Evolutionary conservation across 2,888 invertebrate species (phyloP), one percentile per base, ranked within the genome.

Genomic region (Oconnorella tubifera): DNA sequence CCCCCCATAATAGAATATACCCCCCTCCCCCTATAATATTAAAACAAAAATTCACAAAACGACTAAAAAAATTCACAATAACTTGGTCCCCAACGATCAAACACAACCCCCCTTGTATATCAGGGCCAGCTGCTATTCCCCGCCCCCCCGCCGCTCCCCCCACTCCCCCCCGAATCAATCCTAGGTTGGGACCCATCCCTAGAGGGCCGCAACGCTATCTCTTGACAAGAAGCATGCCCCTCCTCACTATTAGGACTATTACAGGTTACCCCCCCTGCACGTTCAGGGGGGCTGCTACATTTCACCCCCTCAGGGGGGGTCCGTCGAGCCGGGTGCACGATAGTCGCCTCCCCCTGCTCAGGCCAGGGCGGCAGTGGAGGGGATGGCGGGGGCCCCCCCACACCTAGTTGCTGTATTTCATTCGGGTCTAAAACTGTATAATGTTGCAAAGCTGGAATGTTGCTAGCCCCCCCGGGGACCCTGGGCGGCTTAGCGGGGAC

Each of bases 341-440:
- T 40, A 10, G 40, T 40, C 40, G 40, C 40, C n/a, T n/a, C n/a
- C 40, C 40, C 53, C 25, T 23, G 14, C 53, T 51, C 53, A 10
- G 53, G 53, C 53, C 53, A 51, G 31, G 28, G 56, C 4, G 56
- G 28, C 56, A 32, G 32, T 10, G 56, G 31, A 6, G 56, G 32
- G 56, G 56, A 56, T 6, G 28, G 10, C 25, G 6, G 56, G 25
- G 56, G 28, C 27, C 14, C 56, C 29, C 56, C 29, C 28, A 14
- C 10, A 10, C 29, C 29, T 14, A 14, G 23, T 10, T 58, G 66
- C 48, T 63, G 65, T 2, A 62, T 62, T 33, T 66, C 66, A 33
- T 56, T 31, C 2, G 66, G 66, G 31, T 66, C 66, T 23, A 66
- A 56, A 40, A 66, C 62, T 23, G 66, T 66, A 59, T 66, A 66